Conservation (phyloP, 2,113 vertebrate genomes). For the Pseudopipra pipra region DNA sequence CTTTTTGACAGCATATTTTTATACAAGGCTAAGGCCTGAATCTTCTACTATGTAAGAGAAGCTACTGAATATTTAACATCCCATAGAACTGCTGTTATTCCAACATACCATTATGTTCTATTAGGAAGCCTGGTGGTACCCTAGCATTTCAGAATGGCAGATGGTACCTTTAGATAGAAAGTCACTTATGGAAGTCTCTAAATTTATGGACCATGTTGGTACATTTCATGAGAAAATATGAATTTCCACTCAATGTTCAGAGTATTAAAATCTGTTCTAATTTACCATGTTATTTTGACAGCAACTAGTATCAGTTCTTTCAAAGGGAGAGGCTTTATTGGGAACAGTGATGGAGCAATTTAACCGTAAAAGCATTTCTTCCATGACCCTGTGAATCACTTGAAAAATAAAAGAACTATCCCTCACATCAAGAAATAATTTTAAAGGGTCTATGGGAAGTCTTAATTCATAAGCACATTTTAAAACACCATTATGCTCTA, state of each 20-base stretch:
- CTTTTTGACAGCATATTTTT: conserved; percentile 53
- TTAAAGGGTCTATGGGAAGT: background rate
- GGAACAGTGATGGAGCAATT: background rate
- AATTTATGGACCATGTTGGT: background rate
- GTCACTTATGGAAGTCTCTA: background rate
- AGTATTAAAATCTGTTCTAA: background rate
- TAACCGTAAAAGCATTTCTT: conserved; percentile 1
- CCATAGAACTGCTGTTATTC: background rate
- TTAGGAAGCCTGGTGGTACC: conserved; percentile 7
- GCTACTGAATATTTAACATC: conserved; percentile 41
- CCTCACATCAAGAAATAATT: conserved; percentile 4
- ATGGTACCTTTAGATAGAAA: background rate
- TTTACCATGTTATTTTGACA: background rate
- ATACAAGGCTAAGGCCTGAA: background rate
- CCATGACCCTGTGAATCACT: background rate
- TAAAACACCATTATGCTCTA: background rate
- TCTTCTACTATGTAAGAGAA: background rate
- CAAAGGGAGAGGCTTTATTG: background rate
- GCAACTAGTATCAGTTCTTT: background rate
- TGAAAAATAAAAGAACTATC: conserved; percentile 17
- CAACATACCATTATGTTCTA: background rate
- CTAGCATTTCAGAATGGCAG: background rate
- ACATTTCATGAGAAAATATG: background rate
- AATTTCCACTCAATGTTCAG: background rate
- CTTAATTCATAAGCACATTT: conserved; percentile 2